phyloP scores from a whole-genome alignment of 2,888 invertebrate genomes.

The Andrena bicolor region DNA sequence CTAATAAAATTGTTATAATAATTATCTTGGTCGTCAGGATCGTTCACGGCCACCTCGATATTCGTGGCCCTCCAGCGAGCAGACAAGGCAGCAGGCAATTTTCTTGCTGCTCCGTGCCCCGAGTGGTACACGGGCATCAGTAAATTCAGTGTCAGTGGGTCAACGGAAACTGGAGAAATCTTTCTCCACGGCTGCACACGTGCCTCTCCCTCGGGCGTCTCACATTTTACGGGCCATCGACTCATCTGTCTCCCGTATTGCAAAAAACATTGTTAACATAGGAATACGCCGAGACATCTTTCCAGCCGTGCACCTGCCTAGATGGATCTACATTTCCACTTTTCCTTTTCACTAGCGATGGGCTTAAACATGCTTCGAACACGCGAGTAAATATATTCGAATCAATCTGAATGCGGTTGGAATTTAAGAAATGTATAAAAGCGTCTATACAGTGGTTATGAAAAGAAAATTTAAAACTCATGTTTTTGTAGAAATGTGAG shows the following conservation, averaged over 20 bases:
- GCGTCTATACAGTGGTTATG: no score
- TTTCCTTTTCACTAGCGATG: neutral
- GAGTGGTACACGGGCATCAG: slow-evolving; percentile 39
- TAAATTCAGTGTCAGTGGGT: slow-evolving; percentile 84
- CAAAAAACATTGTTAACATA: slow-evolving; percentile 12
- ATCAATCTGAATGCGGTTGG: no score
- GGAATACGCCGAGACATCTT: neutral
- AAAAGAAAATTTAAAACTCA: no score
- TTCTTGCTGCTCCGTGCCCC: slow-evolving; percentile 31
- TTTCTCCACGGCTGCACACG: slow-evolving; percentile 61
- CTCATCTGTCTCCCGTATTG: neutral
- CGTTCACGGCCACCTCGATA: slow-evolving; percentile 8
- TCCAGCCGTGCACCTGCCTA: neutral
- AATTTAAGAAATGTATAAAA: no score
- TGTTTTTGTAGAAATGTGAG: no score
- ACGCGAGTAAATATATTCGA: no score
- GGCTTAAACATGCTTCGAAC: no score
- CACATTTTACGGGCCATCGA: slow-evolving; percentile 17
- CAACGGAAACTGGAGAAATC: slow-evolving; percentile 80
- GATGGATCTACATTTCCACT: neutral
- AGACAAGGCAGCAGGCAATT: slow-evolving; percentile 22
- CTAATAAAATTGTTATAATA: neutral
- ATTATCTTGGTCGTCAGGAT: neutral
- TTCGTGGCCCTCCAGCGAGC: slow-evolving; percentile 17
- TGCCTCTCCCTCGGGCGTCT: slow-evolving; percentile 54